Evolutionary conservation across 2,113 vertebrate genomes (phyloP).

Genomic region (Tautogolabrus adspersus): DNA sequence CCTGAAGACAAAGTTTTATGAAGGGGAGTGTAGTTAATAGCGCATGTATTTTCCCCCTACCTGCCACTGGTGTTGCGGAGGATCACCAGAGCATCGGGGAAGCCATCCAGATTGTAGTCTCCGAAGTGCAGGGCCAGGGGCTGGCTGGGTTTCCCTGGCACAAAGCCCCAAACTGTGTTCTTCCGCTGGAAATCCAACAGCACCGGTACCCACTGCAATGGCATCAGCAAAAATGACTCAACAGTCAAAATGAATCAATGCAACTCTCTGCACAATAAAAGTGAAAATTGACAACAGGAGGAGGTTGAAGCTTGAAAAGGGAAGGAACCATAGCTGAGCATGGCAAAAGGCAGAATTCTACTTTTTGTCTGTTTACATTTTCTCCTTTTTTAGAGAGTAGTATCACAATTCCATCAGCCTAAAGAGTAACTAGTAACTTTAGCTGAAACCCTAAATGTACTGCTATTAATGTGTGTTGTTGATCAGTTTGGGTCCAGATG

Average conservation of each 20-base stretch:
- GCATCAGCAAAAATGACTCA: slow-evolving; percentile 4
- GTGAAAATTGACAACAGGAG: not conserved
- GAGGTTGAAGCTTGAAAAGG: not conserved
- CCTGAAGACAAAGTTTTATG: not conserved
- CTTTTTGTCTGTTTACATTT: no score
- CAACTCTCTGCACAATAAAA: not conserved
- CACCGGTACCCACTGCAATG: slow-evolving; percentile 88
- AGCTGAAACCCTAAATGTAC: no score
- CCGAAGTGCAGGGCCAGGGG: slow-evolving; percentile 93
- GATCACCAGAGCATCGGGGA: slow-evolving; percentile 94
- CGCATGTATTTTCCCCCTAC: slow-evolving; percentile 75
- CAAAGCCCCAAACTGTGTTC: slow-evolving; percentile 91
- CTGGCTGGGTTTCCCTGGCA: slow-evolving; percentile 75
- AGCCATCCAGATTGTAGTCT: slow-evolving; percentile 99
- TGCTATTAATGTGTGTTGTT: no score
- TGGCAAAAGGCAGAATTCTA: no score
- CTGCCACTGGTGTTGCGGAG: slow-evolving; percentile 91
- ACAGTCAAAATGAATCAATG: not conserved
- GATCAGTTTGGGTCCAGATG: no score
- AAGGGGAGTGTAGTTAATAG: not conserved
- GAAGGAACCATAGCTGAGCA: not conserved
- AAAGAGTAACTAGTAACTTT: no score
- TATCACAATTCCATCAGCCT: no score
- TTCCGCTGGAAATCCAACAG: slow-evolving; percentile 89
- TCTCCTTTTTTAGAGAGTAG: no score